Evolutionary conservation across 53 echinoderm and acorn worm species (phyloP), one percentile per base, ranked within the genome.

Genomic region (Actinopyga echinites): DNA sequence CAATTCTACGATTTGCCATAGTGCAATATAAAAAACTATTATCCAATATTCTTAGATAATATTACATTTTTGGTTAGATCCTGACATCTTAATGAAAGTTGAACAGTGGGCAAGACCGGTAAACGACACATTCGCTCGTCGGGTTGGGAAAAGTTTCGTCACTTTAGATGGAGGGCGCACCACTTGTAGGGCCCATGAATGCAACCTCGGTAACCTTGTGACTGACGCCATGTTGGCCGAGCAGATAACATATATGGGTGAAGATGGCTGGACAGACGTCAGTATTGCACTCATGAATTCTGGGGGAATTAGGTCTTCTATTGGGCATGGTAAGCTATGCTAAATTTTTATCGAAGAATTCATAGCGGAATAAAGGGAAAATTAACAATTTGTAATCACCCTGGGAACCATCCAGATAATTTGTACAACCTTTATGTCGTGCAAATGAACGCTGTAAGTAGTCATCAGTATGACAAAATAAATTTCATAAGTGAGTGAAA

Each of bases 121-220:
- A 1, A 19, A 22, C 8, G 43, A 75, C 36, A 30, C 73, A 12
- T 42, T 56, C 29, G 22, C 63, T 34, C 12, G 20, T 11, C 8
- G 13, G 1, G 43, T 85, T 38, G 86, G 86, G 6, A 17, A 57
- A 26, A 37, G 79, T 13, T 56, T 79, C 64, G 86, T 85, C 26
- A 55, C 53, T 17, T 36, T 85, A 9, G 86, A 85, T 63, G 86
- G 86, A 9, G 52, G 30, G n/a, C 57, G 79, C 23, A 35, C 30
- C 5, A 40, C 55, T 13, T 85, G 86, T 63, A 19, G 86, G 11
- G 25, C 73, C 12, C 55, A 52, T 33, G 86, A 85, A 77, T 85
- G 86, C 31, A 85, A 85, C 86, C 86, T 85, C 59, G 86, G 86
- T 35, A 85, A 85, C 86, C 59, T 85, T 11, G 63, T 85, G 30